Evolutionary conservation across 2,888 invertebrate species (phyloP).

Genomic region (Spodoptera exigua): DNA sequence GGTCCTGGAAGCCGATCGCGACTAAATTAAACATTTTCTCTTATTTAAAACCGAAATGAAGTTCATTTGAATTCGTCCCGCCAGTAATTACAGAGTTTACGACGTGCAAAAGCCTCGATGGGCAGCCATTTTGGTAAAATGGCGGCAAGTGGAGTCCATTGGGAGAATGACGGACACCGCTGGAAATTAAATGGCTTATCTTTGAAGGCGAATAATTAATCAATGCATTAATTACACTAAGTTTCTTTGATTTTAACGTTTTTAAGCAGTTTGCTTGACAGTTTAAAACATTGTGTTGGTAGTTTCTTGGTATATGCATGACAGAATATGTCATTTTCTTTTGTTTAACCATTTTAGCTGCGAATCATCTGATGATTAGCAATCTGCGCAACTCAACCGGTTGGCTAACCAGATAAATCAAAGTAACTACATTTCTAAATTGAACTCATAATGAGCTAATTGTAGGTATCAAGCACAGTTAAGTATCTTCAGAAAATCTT

Average conservation of each 20-base stretch:
- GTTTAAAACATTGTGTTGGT: too few species aligned
- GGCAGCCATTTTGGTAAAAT: conserved; percentile 78
- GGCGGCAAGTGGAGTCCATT: conserved; percentile 65
- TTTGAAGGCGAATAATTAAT: conserved; percentile 80
- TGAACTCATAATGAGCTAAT: too few species aligned
- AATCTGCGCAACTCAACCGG: too few species aligned
- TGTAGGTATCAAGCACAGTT: too few species aligned
- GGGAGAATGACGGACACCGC: conserved; percentile 66
- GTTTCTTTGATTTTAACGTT: conserved; percentile 54
- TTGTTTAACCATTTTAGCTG: too few species aligned
- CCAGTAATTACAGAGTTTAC: conserved; percentile 88
- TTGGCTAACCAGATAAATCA: too few species aligned
- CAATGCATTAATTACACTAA: conserved; percentile 78
- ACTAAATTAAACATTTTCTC: conserved; percentile 88
- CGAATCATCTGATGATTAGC: too few species aligned
- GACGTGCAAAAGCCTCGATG: conserved; percentile 81
- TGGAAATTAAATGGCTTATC: conserved; percentile 78
- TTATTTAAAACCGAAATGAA: conserved; percentile 88
- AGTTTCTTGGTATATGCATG: too few species aligned
- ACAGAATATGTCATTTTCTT: too few species aligned
- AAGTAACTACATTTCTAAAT: too few species aligned
- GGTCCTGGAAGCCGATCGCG: conserved; percentile 78
- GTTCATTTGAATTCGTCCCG: conserved; percentile 85
- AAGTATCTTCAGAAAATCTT: too few species aligned
- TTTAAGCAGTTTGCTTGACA: conserved; percentile 28